Evolutionary conservation across 1,140 invertebrate genomes (phyloP).

Genomic region (Meteorus sp.): DNA sequence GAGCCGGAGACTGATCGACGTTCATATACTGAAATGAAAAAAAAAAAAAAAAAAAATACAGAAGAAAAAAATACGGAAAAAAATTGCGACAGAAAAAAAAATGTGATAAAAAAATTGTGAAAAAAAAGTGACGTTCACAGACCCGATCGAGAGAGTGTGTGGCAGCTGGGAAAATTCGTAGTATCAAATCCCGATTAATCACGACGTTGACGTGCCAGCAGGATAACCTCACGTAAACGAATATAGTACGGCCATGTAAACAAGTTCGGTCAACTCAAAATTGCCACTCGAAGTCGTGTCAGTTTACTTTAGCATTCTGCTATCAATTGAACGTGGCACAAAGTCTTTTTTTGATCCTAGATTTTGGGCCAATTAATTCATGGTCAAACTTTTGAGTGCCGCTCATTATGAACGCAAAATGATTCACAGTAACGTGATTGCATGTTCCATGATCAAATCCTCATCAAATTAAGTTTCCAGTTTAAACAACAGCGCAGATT

Average conservation of each 20-base stretch:
- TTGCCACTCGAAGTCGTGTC: slow-evolving; percentile 27
- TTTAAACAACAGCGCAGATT: too few relatives aligned
- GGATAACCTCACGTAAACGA: background rate
- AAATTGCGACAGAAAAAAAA: background rate
- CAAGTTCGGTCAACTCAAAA: slow-evolving; percentile 12
- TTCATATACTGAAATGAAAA: background rate
- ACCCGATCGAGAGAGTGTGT: background rate
- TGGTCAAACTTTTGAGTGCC: too few relatives aligned
- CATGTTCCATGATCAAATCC: too few relatives aligned
- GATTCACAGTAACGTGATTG: slow-evolving; percentile 25
- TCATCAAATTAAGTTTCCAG: background rate
- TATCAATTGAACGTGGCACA: slow-evolving; percentile 7
- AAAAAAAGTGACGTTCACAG: background rate
- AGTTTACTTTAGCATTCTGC: slow-evolving; percentile 23
- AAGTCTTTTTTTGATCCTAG: too few relatives aligned
- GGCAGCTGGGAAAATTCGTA: slow-evolving; percentile 10
- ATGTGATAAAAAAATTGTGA: background rate
- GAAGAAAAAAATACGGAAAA: background rate
- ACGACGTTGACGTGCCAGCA: background rate
- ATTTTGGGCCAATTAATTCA: too few relatives aligned
- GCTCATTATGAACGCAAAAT: too few relatives aligned
- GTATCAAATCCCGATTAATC: slow-evolving; percentile 21
- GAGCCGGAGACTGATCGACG: slow-evolving; percentile 10
- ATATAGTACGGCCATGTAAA: slow-evolving; percentile 16
- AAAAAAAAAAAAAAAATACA: slow-evolving; percentile 5